Base-by-base conservation (phyloP, 2,113 vertebrate genomes). In the Eulemur macaco region DNA sequence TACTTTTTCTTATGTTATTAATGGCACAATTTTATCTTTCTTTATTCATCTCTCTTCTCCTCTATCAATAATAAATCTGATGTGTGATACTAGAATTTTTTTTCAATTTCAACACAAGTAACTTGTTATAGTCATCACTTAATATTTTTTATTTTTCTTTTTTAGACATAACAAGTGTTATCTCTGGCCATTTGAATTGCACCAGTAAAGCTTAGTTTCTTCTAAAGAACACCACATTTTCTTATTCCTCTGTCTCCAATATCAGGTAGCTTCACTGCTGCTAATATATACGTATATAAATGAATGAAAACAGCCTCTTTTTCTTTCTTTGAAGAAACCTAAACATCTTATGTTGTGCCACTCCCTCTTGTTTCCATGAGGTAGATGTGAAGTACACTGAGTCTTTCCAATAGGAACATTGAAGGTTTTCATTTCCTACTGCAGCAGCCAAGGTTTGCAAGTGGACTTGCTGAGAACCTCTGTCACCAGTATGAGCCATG, bases 91-190 rank as follows among this genome's bases (percentile, higher is more conserved):
- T 58, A 86, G 25, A 89, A 71, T 47, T 74, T 81, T 90, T 64
- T 39, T 89, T 92, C 39, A 69, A 2, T 77, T 83, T 92, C 2
- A 47, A 83, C 14, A 39, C 60, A 14, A 84, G 20, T 86, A n/a
- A 25, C 56, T 87, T 89, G 39, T 63, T 80, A 66, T 11, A 68
- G 63, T 54, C 23, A 45, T 86, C 42, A 93, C 47, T 66, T 94
- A 87, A 64, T 56, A 50, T 18, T 58, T 93, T 96, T 60, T 7
- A 45, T 64, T 87, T 93, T 93, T 89, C 29, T 29, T 92, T 76
- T 93, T 29, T 60, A 74, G 3, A 84, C 15, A 92, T 92, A 81
- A 64, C 13, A 69, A 47, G 60, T 63, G 31, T 84, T 78, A 68
- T 74, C 25, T 86, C 10, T 80, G 34, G 31, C 10, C 50, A 84